These are phyloP conservation scores for Drosophila demipolita DNA, from an alignment of 2,888 invertebrate genomes.

Conservation along the genomic window DNA sequence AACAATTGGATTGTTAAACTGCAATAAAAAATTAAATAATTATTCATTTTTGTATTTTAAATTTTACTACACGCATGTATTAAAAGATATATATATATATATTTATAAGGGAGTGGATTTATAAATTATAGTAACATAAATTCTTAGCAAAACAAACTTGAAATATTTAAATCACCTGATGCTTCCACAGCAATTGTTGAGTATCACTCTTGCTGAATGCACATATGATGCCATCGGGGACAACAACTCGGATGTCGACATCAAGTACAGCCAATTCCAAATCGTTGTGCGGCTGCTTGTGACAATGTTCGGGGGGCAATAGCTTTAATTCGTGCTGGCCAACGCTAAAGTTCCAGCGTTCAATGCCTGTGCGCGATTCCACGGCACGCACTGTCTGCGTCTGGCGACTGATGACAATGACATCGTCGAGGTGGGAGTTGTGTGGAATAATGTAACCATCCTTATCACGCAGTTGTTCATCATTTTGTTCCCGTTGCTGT, in stretches of 20 bases:
- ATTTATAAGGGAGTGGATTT: not conserved
- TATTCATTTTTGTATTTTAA: not conserved
- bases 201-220: conserved; percentile 88
- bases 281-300: conserved; percentile 74
- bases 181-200: conserved; percentile 89
- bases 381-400: conserved; percentile 96
- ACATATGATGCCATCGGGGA: conserved; percentile 90
- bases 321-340: conserved; percentile 93
- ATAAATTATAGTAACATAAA: too few relatives aligned
- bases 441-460: conserved; percentile 69
- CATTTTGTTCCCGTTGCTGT: conserved; percentile 11
- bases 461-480: conserved; percentile 54
- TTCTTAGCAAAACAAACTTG: too few relatives aligned
- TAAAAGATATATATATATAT: too few relatives aligned
- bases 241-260: conserved; percentile 88
- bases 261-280: conserved; percentile 83
- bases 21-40: conserved; percentile 27
- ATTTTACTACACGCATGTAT: not conserved
- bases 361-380: conserved; percentile 93
- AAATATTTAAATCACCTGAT: conserved; percentile 87
- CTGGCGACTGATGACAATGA: conserved; percentile 92
- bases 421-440: conserved; percentile 85
- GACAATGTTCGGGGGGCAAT: conserved; percentile 86
- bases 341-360: conserved; percentile 98
- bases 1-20: conserved; percentile 94